phyloP scores from a whole-genome alignment of 2,888 invertebrate genomes.

The Iselma pallidipennis region DNA sequence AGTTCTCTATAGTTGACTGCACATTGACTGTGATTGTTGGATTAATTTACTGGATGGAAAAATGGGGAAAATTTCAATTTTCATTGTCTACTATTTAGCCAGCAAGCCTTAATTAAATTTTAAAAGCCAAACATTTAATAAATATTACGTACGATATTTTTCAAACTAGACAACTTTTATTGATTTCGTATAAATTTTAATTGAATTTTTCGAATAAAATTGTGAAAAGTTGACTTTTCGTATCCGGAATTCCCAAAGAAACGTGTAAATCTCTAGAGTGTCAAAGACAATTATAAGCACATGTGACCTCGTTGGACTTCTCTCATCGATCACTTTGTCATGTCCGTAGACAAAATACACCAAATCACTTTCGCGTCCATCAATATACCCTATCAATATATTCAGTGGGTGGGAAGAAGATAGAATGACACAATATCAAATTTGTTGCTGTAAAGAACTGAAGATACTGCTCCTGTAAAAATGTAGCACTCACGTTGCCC shows the following conservation, averaged over 20 bases:
- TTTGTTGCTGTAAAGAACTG: too few species aligned
- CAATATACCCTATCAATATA: background rate
- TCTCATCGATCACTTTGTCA: constrained; percentile 52
- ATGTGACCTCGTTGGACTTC: constrained; percentile 53
- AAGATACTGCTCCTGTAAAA: too few species aligned
- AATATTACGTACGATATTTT: too few species aligned
- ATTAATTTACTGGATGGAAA: constrained; percentile 17
- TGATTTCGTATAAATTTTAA: background rate
- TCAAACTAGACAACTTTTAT: too few species aligned
- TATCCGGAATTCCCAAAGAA: background rate
- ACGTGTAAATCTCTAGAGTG: constrained; percentile 38
- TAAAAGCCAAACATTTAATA: too few species aligned
- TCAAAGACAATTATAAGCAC: constrained; percentile 56
- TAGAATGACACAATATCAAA: too few species aligned
- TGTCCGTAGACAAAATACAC: constrained; percentile 39
- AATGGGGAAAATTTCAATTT: constrained; percentile 7
- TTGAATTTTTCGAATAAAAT: background rate
- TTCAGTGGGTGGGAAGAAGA: too few species aligned
- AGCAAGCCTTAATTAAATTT: too few species aligned
- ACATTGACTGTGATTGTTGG: constrained; percentile 12
- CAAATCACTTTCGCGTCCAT: constrained; percentile 40
- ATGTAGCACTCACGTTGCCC: too few species aligned
- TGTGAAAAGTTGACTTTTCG: background rate
- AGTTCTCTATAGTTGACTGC: constrained; percentile 20
- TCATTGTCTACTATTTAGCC: too few species aligned